phyloP scores from a whole-genome alignment of 2,797 vertebrate species.

The Pristis pectinata region DNA sequence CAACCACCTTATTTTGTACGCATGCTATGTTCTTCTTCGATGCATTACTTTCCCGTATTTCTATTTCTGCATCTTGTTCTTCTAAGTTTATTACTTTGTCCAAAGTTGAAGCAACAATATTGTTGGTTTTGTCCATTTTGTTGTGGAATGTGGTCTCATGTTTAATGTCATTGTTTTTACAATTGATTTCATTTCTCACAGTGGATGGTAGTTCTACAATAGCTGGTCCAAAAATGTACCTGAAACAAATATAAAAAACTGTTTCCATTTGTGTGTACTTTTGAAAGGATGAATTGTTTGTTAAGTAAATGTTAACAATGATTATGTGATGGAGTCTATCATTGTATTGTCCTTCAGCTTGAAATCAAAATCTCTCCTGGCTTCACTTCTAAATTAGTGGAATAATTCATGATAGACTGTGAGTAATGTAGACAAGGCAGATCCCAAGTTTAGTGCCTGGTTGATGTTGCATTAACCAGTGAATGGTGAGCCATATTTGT shows the following conservation, averaged over 20 bases:
- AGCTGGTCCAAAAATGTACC: conserved; percentile 78
- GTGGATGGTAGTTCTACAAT: conserved; percentile 47
- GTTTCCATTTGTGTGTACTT: background rate
- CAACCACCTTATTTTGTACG: background rate
- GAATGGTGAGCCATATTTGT: background rate
- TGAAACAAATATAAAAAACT: conserved; percentile 49
- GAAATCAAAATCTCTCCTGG: background rate
- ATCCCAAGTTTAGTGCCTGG: background rate
- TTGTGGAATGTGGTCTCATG: background rate
- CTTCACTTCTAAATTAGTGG: background rate
- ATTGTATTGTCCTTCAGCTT: background rate
- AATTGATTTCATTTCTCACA: conserved; percentile 26
- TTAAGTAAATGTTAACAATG: background rate
- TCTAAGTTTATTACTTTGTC: conserved; percentile 31
- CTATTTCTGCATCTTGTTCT: conserved; percentile 26
- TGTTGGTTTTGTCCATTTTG: background rate
- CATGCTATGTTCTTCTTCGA: background rate
- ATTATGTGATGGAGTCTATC: background rate
- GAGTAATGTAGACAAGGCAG: background rate
- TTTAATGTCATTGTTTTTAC: conserved; percentile 29
- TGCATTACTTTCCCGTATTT: background rate
- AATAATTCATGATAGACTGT: background rate
- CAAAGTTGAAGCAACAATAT: conserved; percentile 16
- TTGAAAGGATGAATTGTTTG: background rate
- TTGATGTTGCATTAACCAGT: background rate